Evolutionary conservation across 2,797 vertebrate genomes (phyloP), one percentile per base, ranked within the genome.

Genomic region (Sparus aurata): DNA sequence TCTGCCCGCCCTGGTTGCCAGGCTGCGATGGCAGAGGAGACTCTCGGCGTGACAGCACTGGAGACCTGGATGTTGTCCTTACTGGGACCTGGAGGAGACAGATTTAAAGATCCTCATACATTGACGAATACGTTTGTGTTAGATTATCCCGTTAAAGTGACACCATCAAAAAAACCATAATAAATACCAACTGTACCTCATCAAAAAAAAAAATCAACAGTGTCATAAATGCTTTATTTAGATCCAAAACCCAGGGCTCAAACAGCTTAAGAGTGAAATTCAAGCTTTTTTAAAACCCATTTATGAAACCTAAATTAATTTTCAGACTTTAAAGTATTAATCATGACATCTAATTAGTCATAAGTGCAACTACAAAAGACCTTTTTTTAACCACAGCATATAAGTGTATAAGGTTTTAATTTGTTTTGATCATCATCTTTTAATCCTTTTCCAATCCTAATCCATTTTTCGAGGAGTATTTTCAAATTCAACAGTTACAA

Each of bases 11-110:
- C 89, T 97, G 97, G 92, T 88, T 97, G 74, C 93, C 96, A 54
- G 96, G 97, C 90, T 97, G 98, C 1, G 95, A 96, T 17, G 98
- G 98, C 85, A 98, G 94, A 1, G 98, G 98, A 50, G 98, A 99
- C 93, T 99, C 98, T 68, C 97, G 94, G 55, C 98, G 97, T 11
- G 97, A 98, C 89, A 98, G 88, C 9, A 99, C 98, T 13, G 98
- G 98, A 25, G 98, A 99, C 76, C 98, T 95, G 62, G 98, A 99
- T 0, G 97, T 98, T 34, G 98, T 98, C 94, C 98, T 97, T 80
- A 99, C 96, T 1, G 98, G 98, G 57, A 99, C 98, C 98, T 99
- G 95, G 34, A 61, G 69, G 30, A 71, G 0, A 85, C 57, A 83
- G 17, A 79, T 49, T 64, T 5, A 73, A 65, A 79, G 57, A 38